Evolutionary conservation across 2,888 invertebrate species (phyloP), one percentile per base, ranked within the genome.

Genomic region (Leptinotarsa peninsularis): DNA sequence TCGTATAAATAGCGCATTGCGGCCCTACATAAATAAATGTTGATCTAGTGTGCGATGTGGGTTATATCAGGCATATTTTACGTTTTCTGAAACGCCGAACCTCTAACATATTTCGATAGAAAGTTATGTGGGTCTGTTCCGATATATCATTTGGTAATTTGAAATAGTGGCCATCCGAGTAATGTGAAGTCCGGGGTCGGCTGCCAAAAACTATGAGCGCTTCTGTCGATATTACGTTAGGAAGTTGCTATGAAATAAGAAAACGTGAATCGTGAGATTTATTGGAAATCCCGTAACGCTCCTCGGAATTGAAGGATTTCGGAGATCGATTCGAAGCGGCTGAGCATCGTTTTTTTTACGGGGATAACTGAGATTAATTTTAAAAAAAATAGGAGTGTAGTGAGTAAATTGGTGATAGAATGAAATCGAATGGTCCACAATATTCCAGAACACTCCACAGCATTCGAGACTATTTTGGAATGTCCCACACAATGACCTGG

Each of bases 1-100:
- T 79, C 72, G 76, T 77, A 81, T 80, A 78, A 82, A 81, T 79
- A 81, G 80, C 77, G 81, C 81, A 81, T 4, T 80, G 82, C 82
- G 80, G 77, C 79, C 75, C 72, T 68, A 71, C 79, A 82, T 82
- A 82, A 82, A 82, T 81, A 82, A 79, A 78, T 79, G 80, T 77
- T 80, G 80, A 82, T 80, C 63, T 75, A 72, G 54, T 52, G 50
- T 49, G 72, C 54, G 72, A 72, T 75, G 72, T 72, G 72, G 68
- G 67, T 67, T 72, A 71, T 67, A 68, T 71, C 75, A 50, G 23
- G 66, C 50, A 72, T 75, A 75, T 75, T 75, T 68, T 75, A 75
- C 72, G 72, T 75, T 75, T 67, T 50, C 71, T 54, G 75, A 72
- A 72, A 72, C 67, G 72, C 54, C 75, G 75, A 75, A 75, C 74